A percentile compares a stretch with the other conserved stretches of the same genome.
phyloP scores from a whole-genome alignment of 2,797 vertebrate genomes.

The Gambelia wislizenii region DNA sequence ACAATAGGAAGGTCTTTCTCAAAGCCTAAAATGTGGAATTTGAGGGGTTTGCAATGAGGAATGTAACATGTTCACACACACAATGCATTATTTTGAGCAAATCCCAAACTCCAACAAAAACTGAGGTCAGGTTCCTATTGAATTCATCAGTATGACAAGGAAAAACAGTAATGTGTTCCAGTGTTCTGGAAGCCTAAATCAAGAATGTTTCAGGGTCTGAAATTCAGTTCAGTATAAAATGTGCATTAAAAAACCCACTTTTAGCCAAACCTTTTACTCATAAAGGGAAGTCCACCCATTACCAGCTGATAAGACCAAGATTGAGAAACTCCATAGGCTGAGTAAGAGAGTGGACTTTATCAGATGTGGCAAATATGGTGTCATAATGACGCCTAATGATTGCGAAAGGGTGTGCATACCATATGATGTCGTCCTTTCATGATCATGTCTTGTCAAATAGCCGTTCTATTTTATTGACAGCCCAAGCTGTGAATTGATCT shows the following conservation, averaged over 20 bases:
- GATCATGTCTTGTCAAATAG: too few relatives aligned
- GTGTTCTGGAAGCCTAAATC: background rate
- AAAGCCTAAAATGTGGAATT: background rate
- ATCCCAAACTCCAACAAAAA: background rate
- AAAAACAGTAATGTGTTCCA: background rate
- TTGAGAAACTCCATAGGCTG: background rate
- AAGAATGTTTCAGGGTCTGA: background rate
- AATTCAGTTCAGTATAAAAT: background rate
- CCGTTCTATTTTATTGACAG: too few relatives aligned
- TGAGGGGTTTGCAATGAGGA: background rate
- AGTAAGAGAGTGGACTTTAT: too few relatives aligned
- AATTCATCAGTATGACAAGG: background rate
- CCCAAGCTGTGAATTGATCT: too few relatives aligned
- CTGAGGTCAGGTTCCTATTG: background rate
- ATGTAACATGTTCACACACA: background rate
- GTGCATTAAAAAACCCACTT: too few relatives aligned
- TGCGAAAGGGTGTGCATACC: too few relatives aligned
- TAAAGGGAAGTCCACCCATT: background rate
- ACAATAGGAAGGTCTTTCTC: background rate
- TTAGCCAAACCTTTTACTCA: background rate
- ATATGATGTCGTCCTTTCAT: too few relatives aligned
- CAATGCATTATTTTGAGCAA: background rate
- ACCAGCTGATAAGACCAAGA: background rate
- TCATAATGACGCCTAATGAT: too few relatives aligned
- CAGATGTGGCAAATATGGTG: too few relatives aligned